Percentiles rank a stretch among this genome's conserved stretches.
These are phyloP conservation scores for Macquaria ambigua DNA, from an alignment of 2,113 vertebrate species.

Conservation along the genomic window DNA sequence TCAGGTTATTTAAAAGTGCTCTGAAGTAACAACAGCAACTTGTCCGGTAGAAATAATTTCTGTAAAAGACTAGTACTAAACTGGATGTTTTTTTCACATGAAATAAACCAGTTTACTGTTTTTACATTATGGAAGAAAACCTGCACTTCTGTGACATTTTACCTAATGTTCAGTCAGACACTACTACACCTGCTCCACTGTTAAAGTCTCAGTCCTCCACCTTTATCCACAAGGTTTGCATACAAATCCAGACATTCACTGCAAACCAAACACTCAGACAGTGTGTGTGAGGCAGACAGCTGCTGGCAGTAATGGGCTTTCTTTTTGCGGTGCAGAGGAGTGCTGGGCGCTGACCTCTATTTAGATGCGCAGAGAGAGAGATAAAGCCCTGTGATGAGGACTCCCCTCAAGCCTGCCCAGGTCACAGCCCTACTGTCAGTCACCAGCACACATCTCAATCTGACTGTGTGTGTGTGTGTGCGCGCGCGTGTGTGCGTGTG, in stretches of 20 bases:
- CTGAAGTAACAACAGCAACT: background rate
- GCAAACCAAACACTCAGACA: conserved; percentile 10
- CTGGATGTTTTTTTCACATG: background rate
- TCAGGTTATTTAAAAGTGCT: too few relatives aligned
- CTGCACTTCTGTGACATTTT: background rate
- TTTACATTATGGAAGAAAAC: background rate
- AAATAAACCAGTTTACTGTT: background rate
- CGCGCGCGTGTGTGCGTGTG: conserved; percentile 31
- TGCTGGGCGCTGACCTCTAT: conserved; percentile 79
- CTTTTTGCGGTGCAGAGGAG: conserved; percentile 52
- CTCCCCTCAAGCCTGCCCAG: conserved; percentile 66
- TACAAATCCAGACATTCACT: conserved; percentile 36
- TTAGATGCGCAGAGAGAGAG: conserved; percentile 77
- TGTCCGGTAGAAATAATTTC: background rate
- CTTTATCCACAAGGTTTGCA: conserved; percentile 27
- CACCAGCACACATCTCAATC: conserved; percentile 71
- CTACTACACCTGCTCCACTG: background rate
- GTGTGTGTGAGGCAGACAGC: conserved; percentile 39
- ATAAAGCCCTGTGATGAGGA: conserved; percentile 78
- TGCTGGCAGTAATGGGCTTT: conserved; percentile 68
- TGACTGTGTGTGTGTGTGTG: conserved; percentile 27
- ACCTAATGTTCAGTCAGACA: background rate
- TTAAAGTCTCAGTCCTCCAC: background rate
- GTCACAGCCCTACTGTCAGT: conserved; percentile 73
- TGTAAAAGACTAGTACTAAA: too few relatives aligned